Evolutionary conservation across 2,797 vertebrate genomes (phyloP), one percentile per base, ranked within the genome.

Genomic region (Benthosema pterotum): DNA sequence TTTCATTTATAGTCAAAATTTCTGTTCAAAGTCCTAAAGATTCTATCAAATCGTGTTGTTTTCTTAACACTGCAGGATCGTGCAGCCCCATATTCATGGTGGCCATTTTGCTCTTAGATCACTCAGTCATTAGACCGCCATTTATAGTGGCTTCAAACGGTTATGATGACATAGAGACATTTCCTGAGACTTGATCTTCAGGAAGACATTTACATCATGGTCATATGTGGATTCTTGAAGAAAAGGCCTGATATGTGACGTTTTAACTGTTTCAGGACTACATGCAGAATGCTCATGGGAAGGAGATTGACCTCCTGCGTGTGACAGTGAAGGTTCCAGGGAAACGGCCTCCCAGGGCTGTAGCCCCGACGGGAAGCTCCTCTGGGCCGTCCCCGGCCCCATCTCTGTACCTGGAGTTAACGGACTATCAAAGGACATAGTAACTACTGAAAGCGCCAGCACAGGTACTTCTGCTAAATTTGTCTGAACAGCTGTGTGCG

Each of bases 241-340:
- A 54, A 42, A 51, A 9, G n/a, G 2, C 57, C n/a, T 52, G 15
- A 51, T 48, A 2, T 47, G 12, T 15, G 5, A 19, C 8, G 4
- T 59, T 0, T 42, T 15, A 3, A 38, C 1, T 0, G 4, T 77
- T 79, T 52, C 69, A 98, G 96, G 97, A 97, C 56, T 98, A 97
- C 80, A 92, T 92, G 16, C 95, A 97, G 85, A 97, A 96, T 42
- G 88, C 83, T 14, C 97, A 98, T 0, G 95, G 96, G 1, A 99
- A 98, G 84, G 97, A 97, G 76, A 98, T 99, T 74, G 96, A 97
- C 65, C 89, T 99, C 47, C 88, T 97, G 16, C 93, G 95, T 0
- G 98, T 98, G 63, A 99, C 97, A 0, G 97, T 99, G 11, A 99
- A 99, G 78, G 96, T 99, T 61, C 97, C 97, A 0, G 97, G 97